These are phyloP conservation scores for Aeoliscus strigatus DNA, from an alignment of 2,797 vertebrate species.

Conservation along the genomic window DNA sequence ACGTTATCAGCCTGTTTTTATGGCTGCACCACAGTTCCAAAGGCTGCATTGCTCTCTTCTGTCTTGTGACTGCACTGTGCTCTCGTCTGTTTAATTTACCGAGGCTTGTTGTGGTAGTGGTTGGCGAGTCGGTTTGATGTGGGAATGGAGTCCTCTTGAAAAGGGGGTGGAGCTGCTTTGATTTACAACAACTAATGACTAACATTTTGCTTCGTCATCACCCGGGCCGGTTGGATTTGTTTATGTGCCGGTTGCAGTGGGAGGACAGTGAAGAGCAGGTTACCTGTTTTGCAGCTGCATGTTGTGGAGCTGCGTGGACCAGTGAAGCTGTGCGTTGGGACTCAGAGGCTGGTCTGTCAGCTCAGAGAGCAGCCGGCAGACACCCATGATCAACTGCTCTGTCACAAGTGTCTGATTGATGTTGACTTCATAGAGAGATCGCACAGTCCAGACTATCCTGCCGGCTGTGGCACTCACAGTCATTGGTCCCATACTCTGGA, in stretches of 20 bases:
- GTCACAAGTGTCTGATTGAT: slow-evolving; percentile 36
- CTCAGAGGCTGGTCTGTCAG: slow-evolving; percentile 39
- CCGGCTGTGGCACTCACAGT: slow-evolving; percentile 44
- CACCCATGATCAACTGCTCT: slow-evolving; percentile 35
- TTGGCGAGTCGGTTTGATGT: neutral
- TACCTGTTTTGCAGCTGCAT: slow-evolving; percentile 65
- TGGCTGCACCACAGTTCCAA: slow-evolving; percentile 2
- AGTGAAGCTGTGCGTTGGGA: slow-evolving; percentile 34
- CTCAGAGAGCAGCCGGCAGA: slow-evolving; percentile 24
- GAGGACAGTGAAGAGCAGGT: slow-evolving; percentile 7
- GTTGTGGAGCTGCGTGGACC: slow-evolving; percentile 45
- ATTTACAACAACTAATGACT: no score
- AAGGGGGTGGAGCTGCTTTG: no score
- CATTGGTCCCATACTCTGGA: slow-evolving; percentile 50
- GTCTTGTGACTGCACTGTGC: slow-evolving; percentile 8
- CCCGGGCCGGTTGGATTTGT: no score
- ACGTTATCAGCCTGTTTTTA: neutral
- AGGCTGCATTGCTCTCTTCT: slow-evolving; percentile 4
- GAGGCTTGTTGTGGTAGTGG: no score
- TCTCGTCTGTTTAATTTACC: slow-evolving; percentile 9
- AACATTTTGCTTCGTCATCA: no score
- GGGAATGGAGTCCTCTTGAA: neutral
- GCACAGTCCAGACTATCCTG: slow-evolving; percentile 52
- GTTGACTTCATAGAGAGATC: slow-evolving; percentile 51
- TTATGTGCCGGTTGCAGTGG: no score